Evolutionary conservation across 2,888 invertebrate genomes (phyloP), one percentile per base, ranked within the genome.

Genomic region (Psococerastis gibbosa): DNA sequence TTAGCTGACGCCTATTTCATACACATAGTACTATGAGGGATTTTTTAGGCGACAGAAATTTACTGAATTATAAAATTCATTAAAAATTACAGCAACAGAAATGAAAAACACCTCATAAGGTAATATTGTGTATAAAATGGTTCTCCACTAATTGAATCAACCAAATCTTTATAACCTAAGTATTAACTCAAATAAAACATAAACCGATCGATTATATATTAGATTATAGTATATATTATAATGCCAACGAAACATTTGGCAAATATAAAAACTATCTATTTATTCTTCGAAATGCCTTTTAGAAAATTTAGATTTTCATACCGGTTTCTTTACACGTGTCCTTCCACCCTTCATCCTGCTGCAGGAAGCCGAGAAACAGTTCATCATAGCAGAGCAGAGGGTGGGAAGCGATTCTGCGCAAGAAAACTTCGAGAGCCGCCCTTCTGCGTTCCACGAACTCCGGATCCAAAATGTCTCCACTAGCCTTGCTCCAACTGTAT

Each of bases 391-490:
- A 76, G 3, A 85, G 63, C 38, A 72, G 59, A 1, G 78, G 75
- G 60, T 84, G 84, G 0, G 78, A 75, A 0, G 82, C 81, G 17
- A 82, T 71, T 41, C 84, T 66, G 35, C 82, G 61, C 18, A 85
- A 60, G 52, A 82, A 84, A 58, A 80, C 71, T 61, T 85, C 84
- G 2, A 85, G 65, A 0, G 82, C 82, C 2, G 79, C 80, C 49
- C 84, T 66, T 48, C 85, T 66, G n/a, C 84, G 67, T 58, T 85
- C 84, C 23, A 85, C 73, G 58, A 85, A 85, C 56, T 82, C 83
- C 1, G 83, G 79, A 59, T 84, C 83, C 51, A 82, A 80, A 11
- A 80, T 79, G 57, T 85, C 84, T 1, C 46, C 44, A 1, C 46
- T 45, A 22, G 75, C 76, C 58, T 82, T 82, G 50, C 79, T 75